These are phyloP conservation scores for Mustela nigripes DNA, from an alignment of 2,113 vertebrate species.

Conservation along the genomic window DNA sequence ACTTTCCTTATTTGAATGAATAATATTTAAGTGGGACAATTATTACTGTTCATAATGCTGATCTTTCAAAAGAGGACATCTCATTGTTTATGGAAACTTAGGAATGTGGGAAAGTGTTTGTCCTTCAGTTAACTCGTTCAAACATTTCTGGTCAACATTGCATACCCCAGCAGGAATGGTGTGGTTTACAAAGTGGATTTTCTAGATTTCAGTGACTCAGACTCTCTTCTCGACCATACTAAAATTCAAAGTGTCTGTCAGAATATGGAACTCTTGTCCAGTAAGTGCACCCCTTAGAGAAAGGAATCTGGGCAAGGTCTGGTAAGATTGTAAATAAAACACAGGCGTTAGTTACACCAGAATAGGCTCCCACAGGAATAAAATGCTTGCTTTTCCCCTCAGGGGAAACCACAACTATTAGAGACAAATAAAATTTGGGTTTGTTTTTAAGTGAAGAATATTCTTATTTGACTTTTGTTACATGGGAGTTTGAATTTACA, in stretches of 20 bases:
- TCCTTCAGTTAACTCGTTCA: slow-evolving; percentile 38
- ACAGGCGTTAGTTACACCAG: not conserved
- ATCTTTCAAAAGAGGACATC: slow-evolving; percentile 53
- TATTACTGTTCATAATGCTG: slow-evolving; percentile 7
- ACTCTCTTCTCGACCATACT: not conserved
- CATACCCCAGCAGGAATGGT: slow-evolving; percentile 44
- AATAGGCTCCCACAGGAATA: not conserved
- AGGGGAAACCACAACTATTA: not conserved
- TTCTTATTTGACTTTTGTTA: slow-evolving; percentile 44
- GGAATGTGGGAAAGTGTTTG: slow-evolving; percentile 44
- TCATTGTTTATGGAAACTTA: not conserved
- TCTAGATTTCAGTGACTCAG: not conserved
- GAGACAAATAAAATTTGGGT: not conserved
- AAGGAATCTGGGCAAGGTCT: slow-evolving; percentile 5
- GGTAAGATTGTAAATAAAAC: not conserved
- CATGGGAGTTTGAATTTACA: slow-evolving; percentile 23
- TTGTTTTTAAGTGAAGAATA: not conserved
- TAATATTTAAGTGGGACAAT: slow-evolving; percentile 58
- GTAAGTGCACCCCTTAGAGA: not conserved
- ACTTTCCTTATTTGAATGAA: slow-evolving; percentile 35
- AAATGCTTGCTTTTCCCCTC: not conserved
- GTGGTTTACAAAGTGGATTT: not conserved
- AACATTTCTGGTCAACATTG: slow-evolving; percentile 55
- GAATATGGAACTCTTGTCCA: not conserved
- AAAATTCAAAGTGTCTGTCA: not conserved